Percentiles rank a stretch among this genome's conserved stretches.
phyloP scores from a whole-genome alignment of 2,888 invertebrate species.

The Eupithecia dodoneata region DNA sequence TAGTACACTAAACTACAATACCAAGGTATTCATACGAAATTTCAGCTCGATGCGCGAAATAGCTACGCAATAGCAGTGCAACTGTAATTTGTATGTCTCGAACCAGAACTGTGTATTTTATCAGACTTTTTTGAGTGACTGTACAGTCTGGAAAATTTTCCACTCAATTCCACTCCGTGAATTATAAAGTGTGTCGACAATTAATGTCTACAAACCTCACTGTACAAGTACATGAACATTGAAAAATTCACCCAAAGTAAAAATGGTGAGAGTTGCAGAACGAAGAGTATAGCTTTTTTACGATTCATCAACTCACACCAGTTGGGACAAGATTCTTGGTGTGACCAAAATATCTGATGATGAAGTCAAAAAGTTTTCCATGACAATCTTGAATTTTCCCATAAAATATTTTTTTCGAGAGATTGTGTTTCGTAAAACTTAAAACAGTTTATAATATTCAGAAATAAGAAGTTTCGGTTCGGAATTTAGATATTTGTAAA shows the following conservation, averaged over 20 bases:
- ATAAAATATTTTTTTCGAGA: not conserved
- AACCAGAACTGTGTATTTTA: not conserved
- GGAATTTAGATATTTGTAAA: not conserved
- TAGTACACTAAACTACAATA: too few species aligned
- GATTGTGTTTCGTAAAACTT: too few species aligned
- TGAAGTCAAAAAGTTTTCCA: not conserved
- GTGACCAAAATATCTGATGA: not conserved
- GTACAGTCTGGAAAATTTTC: slow-evolving; percentile 46
- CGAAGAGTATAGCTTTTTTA: too few species aligned
- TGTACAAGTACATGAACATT: not conserved
- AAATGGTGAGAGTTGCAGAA: too few species aligned
- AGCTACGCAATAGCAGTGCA: too few species aligned
- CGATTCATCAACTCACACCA: too few species aligned
- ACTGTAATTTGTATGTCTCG: not conserved
- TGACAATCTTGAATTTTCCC: not conserved
- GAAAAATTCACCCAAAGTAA: too few species aligned
- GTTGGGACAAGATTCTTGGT: too few species aligned
- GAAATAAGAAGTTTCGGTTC: not conserved
- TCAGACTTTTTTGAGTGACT: slow-evolving; percentile 11
- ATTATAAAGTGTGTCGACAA: slow-evolving; percentile 53
- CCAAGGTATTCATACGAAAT: too few species aligned
- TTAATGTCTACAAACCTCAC: slow-evolving; percentile 45
- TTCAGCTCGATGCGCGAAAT: too few species aligned
- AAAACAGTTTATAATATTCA: not conserved
- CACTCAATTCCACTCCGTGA: slow-evolving; percentile 49